These are phyloP conservation scores for Crambe crambe DNA, from an alignment of 37 sponge, comb jelly and placozoan species.

Conservation along the genomic window DNA sequence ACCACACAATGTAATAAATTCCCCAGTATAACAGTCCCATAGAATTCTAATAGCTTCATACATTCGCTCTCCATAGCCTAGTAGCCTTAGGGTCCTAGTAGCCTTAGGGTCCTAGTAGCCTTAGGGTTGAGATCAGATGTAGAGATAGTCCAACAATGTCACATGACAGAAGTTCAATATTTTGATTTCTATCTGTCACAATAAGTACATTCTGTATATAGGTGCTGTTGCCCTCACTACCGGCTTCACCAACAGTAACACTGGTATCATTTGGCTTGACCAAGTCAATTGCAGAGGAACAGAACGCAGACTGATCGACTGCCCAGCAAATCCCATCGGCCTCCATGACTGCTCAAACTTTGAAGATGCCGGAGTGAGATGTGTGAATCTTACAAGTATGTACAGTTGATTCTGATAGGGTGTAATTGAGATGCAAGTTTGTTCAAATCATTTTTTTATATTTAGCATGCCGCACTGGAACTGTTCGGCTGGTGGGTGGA, in stretches of 20 bases:
- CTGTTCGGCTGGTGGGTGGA: slow-evolving; percentile 33
- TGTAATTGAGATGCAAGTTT: too few relatives aligned
- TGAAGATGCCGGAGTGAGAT: slow-evolving; percentile 33
- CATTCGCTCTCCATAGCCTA: too few relatives aligned
- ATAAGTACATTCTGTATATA: not conserved
- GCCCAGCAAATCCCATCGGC: not conserved
- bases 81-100: too few relatives aligned
- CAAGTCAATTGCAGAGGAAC: slow-evolving; percentile 17
- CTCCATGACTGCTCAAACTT: slow-evolving; percentile 11
- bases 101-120: too few relatives aligned
- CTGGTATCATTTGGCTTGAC: slow-evolving; percentile 18
- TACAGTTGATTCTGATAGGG: not conserved
- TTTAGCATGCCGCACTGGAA: slow-evolving; percentile 25
- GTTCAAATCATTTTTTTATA: not conserved
- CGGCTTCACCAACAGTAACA: not conserved
- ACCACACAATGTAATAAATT: too few relatives aligned
- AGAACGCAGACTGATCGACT: slow-evolving; percentile 9
- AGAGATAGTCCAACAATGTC: too few relatives aligned
- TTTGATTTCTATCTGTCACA: too few relatives aligned
- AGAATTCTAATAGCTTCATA: too few relatives aligned
- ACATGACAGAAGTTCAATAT: too few relatives aligned
- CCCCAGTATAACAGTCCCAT: too few relatives aligned
- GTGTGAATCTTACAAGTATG: not conserved
- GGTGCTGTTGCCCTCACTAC: not conserved
- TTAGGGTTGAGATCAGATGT: too few relatives aligned